Evolutionary conservation across 2,888 invertebrate species (phyloP).

Genomic region (Cheilosia pagana): DNA sequence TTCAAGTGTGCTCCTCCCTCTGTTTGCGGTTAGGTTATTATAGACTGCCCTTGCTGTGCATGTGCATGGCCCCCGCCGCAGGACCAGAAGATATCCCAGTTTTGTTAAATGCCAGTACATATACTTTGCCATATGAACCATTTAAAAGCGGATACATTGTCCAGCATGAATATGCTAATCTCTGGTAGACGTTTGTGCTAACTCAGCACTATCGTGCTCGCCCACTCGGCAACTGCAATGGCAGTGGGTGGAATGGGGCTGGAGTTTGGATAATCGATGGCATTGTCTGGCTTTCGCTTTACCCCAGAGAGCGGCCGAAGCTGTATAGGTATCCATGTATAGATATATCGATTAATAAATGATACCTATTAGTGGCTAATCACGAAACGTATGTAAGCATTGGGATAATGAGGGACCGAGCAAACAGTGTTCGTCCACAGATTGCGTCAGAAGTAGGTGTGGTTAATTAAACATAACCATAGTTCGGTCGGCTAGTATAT

Average conservation of each 20-base stretch:
- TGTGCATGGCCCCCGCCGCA: too few species aligned
- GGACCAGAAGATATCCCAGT: background rate
- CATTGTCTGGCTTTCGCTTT: slow-evolving; percentile 23
- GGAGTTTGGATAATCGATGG: slow-evolving; percentile 36
- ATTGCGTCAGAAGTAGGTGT: slow-evolving; percentile 46
- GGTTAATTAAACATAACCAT: slow-evolving; percentile 61
- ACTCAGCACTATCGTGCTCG: slow-evolving; percentile 3
- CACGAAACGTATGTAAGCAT: slow-evolving; percentile 43
- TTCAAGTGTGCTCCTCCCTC: background rate
- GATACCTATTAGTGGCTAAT: slow-evolving; percentile 69
- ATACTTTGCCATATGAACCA: slow-evolving; percentile 8
- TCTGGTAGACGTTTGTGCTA: slow-evolving; percentile 31
- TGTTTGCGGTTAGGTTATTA: slow-evolving; percentile 33
- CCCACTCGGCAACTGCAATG: background rate
- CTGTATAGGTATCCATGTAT: slow-evolving; percentile 15
- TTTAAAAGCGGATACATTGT: background rate
- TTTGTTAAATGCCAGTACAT: slow-evolving; percentile 23
- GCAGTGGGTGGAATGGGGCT: background rate
- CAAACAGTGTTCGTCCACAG: slow-evolving; percentile 48
- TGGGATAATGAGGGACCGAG: slow-evolving; percentile 29
- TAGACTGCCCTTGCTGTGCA: slow-evolving; percentile 3
- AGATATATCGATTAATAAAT: slow-evolving; percentile 65
- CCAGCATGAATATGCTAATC: slow-evolving; percentile 50
- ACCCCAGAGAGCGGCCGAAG: background rate
- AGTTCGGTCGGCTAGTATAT: background rate